phyloP scores from a whole-genome alignment of 2,113 vertebrate genomes.

The Holacanthus passer region DNA sequence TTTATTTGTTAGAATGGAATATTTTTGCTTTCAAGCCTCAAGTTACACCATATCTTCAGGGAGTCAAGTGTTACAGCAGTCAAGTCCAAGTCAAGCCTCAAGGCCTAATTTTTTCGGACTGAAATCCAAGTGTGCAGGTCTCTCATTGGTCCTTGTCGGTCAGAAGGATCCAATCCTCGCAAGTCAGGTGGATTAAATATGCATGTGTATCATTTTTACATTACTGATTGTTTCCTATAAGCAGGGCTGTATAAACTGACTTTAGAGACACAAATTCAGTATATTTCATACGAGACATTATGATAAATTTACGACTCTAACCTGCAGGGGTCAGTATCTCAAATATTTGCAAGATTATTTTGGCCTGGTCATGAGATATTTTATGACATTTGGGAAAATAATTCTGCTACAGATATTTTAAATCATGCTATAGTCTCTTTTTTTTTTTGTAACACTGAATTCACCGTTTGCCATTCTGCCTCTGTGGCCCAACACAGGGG shows the following conservation, averaged over 20 bases:
- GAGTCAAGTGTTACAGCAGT: background rate
- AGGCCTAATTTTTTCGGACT: background rate
- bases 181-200: background rate
- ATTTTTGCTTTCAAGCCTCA: background rate
- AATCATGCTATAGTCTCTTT: background rate
- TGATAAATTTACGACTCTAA: background rate
- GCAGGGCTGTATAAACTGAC: background rate
- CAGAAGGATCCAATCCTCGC: background rate
- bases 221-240: too few relatives aligned
- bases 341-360: background rate
- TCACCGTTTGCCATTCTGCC: background rate
- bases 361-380: background rate
- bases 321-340: background rate
- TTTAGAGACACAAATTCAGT: background rate
- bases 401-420: background rate
- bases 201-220: background rate
- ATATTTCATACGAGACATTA: background rate
- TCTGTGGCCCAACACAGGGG: constrained; percentile 1
- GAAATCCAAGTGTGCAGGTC: background rate
- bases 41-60: background rate
- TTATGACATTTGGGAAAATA: background rate
- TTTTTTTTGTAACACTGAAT: background rate
- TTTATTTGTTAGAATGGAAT: background rate
- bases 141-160: background rate
- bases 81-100: background rate